These are phyloP conservation scores for Molossus alvarezi DNA, from an alignment of 2,797 vertebrate genomes.

Conservation along the genomic window DNA sequence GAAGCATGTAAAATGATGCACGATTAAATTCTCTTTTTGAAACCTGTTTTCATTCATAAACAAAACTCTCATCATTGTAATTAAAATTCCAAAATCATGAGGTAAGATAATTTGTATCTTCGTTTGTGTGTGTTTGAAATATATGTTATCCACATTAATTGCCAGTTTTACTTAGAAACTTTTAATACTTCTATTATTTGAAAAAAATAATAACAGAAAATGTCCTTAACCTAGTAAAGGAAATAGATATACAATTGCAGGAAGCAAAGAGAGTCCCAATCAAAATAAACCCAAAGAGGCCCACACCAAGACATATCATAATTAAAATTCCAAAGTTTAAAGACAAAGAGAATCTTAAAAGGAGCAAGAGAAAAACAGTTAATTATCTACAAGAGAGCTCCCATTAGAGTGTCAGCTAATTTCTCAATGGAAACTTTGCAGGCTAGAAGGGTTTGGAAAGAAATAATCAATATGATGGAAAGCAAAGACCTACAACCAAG, in stretches of 20 bases:
- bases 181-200: background rate
- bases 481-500: background rate
- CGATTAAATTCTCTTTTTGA: background rate
- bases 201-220: background rate
- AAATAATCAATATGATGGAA: background rate
- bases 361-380: background rate
- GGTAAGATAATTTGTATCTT: background rate
- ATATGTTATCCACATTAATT: background rate
- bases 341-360: background rate
- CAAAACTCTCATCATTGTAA: background rate
- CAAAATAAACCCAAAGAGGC: background rate
- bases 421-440: background rate
- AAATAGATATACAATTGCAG: background rate
- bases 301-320: background rate
- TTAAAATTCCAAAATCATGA: conserved; percentile 58
- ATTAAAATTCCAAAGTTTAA: background rate
- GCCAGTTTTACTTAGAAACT: background rate
- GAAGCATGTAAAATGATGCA: background rate
- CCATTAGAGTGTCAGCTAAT: background rate
- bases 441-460: background rate
- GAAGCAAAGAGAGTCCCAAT: background rate
- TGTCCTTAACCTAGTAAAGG: background rate
- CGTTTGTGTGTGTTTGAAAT: background rate
- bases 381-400: background rate
- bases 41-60: conserved; percentile 30